Base-by-base conservation (phyloP, 2,888 invertebrate genomes). In the Argyra leucocephala region DNA sequence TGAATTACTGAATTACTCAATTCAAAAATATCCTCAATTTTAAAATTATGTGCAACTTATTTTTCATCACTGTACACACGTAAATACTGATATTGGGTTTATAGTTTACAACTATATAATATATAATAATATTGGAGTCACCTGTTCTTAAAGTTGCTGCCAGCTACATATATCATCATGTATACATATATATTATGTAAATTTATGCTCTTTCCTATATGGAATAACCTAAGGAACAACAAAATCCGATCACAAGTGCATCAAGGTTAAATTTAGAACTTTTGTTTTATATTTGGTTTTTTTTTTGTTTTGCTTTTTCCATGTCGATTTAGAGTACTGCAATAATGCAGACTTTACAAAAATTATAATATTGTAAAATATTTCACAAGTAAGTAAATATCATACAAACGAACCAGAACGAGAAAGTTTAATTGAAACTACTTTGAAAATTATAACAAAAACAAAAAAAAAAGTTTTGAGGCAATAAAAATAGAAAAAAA, bases 241-340 rank as follows among this genome's bases (percentile, higher is more conserved):
- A 48, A 48, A 48, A 48, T 48, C 48, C 48, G 15, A 48, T 18
- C 15, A 48, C 48, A 48, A 48, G 48, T 48, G 48, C 48, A 48
- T 18, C 48, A 48, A 48, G 48, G 48, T 48, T 48, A 48, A 48
- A 48, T 48, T 48, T 48, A 48, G 48, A 48, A 48, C n/a, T 48
- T 48, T 48, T 15, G 12, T 2, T 18, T 48, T 31, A 31, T 31
- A 26, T 26, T 6, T 48, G 9, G 48, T 48, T 48, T 48, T 48
- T 48, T 37, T 9, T 15, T 15, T 15, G 15, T 37, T 37, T 37
- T 37, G 15, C 15, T 18, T 6, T 48, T 48, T 18, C 12, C 48
- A 18, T 48, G n/a, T 48, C 18, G 18, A 48, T 48, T 48, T 10
- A 10, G 31, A 31, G n/a, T n/a, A n/a, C 31, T 31, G 31, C 31